Evolutionary conservation across 2,113 vertebrate genomes (phyloP).

Genomic region (Melanocharis versteri): DNA sequence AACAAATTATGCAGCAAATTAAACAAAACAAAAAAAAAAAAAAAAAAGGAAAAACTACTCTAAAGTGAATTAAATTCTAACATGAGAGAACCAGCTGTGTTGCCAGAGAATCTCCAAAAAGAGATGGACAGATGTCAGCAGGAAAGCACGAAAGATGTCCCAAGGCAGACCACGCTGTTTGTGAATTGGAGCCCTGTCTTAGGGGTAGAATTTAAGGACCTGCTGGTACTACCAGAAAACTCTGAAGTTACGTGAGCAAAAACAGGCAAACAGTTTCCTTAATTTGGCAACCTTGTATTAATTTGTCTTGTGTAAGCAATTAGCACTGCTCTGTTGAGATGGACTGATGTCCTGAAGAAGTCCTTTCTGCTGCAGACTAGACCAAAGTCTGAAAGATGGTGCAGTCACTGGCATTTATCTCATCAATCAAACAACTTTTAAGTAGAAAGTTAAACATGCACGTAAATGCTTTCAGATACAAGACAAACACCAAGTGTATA

Average conservation of each 20-base stretch:
- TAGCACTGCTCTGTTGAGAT: not conserved
- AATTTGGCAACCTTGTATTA: not conserved
- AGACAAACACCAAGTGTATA: not conserved
- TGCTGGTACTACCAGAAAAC: not conserved
- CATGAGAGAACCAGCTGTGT: not conserved
- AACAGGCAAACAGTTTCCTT: not conserved
- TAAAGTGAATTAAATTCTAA: not conserved
- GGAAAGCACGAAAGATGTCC: not conserved
- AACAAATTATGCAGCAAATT: not conserved
- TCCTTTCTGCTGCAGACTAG: not conserved
- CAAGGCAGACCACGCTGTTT: not conserved
- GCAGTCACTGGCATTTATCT: not conserved
- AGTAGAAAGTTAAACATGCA: not conserved
- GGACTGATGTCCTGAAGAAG: not conserved
- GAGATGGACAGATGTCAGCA: not conserved
- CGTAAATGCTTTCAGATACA: not conserved
- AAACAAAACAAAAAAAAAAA: not conserved
- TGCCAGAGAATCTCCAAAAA: not conserved
- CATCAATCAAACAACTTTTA: not conserved
- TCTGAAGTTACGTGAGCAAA: not conserved
- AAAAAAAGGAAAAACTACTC: not conserved
- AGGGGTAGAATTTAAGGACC: not conserved
- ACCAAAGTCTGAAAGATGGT: not conserved
- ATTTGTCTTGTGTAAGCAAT: not conserved
- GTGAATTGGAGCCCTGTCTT: not conserved